A percentile compares a stretch with the other conserved stretches of the same genome.
phyloP scores from a whole-genome alignment of 2,888 invertebrate genomes.

The Unio delphinus region DNA sequence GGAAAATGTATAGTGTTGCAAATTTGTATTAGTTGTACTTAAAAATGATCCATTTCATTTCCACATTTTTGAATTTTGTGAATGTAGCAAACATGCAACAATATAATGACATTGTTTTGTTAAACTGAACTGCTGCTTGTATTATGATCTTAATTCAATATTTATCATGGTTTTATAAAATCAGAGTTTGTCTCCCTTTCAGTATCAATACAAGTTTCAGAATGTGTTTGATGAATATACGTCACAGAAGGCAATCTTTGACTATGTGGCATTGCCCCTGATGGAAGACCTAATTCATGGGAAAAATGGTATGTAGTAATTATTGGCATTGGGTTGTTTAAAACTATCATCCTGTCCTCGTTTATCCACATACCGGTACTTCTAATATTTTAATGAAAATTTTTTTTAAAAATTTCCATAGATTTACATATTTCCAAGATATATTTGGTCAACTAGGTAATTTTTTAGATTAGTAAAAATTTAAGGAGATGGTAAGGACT shows the following conservation, averaged over 20 bases:
- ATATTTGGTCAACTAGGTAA: too few relatives aligned
- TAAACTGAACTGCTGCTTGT: not conserved
- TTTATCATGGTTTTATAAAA: not conserved
- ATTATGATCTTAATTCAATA: not conserved
- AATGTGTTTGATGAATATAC: slow-evolving; percentile 87
- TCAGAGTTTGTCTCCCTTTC: slow-evolving; percentile 9
- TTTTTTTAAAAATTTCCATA: too few relatives aligned
- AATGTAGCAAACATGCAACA: too few relatives aligned
- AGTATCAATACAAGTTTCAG: slow-evolving; percentile 78
- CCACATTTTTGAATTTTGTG: too few relatives aligned
- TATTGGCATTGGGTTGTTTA: not conserved
- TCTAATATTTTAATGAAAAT: not conserved
- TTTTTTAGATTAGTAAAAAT: too few relatives aligned
- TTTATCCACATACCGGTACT: too few relatives aligned
- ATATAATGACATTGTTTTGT: not conserved
- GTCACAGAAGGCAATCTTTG: slow-evolving; percentile 88
- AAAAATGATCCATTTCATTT: too few relatives aligned
- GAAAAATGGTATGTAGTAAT: slow-evolving; percentile 80
- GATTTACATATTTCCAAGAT: too few relatives aligned
- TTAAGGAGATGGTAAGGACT: too few relatives aligned
- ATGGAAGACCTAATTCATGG: slow-evolving; percentile 88
- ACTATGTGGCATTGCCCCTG: slow-evolving; percentile 86
- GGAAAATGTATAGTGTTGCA: too few relatives aligned
- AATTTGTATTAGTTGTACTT: too few relatives aligned
- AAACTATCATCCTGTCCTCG: not conserved